These are phyloP conservation scores for Macquaria ambigua DNA, from an alignment of 2,113 vertebrate species.

Conservation along the genomic window DNA sequence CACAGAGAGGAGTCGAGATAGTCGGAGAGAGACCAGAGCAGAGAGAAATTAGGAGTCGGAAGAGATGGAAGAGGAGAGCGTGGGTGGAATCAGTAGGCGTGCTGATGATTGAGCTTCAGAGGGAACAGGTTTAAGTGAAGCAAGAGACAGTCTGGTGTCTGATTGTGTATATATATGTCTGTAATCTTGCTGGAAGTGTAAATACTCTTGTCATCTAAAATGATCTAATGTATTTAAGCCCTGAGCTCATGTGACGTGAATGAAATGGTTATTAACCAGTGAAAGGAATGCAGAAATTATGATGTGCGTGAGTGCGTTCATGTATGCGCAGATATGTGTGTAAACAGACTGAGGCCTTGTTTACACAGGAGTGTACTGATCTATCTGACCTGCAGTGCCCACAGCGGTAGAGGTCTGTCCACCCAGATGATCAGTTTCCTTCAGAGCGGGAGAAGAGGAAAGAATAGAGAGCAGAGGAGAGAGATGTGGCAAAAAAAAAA, in stretches of 20 bases:
- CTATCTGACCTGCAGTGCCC: constrained; percentile 87
- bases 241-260: neutral
- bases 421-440: constrained; percentile 91
- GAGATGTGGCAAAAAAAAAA: constrained; percentile 1
- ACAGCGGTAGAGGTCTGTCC: constrained; percentile 87
- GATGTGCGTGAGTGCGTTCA: neutral
- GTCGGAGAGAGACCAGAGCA: constrained; percentile 51
- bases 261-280: constrained; percentile 6
- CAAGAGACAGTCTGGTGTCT: constrained; percentile 63
- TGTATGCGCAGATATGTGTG: constrained; percentile 20
- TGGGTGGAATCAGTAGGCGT: constrained; percentile 78
- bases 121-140: constrained; percentile 68
- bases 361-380: constrained; percentile 33
- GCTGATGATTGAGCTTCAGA: constrained; percentile 76
- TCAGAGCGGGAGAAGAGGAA: constrained; percentile 11
- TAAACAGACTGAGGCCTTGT: constrained; percentile 28
- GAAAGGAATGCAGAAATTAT: neutral
- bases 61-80: constrained; percentile 69
- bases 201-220: constrained; percentile 22
- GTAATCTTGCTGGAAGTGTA: constrained; percentile 9
- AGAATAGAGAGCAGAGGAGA: constrained; percentile 13
- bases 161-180: constrained; percentile 25
- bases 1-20: constrained; percentile 32
- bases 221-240: neutral
- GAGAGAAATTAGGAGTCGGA: constrained; percentile 68